These are phyloP conservation scores for Passerina amoena DNA, from an alignment of 2,113 vertebrate species.

Conservation along the genomic window DNA sequence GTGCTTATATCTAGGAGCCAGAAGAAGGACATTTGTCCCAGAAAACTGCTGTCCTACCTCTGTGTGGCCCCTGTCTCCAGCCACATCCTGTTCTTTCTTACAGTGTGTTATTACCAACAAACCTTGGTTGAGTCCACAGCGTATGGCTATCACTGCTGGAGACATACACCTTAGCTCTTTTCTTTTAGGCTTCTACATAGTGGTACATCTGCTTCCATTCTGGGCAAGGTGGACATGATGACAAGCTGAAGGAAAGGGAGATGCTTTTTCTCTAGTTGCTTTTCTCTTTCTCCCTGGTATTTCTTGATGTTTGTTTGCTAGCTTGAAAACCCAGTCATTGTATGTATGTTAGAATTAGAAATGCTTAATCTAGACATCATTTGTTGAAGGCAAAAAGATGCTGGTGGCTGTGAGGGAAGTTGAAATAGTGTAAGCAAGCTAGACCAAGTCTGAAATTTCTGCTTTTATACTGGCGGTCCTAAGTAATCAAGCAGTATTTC, in stretches of 20 bases:
- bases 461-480: background rate
- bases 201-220: background rate
- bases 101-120: background rate
- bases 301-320: background rate
- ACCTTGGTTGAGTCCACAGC: background rate
- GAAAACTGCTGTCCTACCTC: background rate
- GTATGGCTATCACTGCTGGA: background rate
- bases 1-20: background rate
- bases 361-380: background rate
- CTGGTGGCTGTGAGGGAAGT: background rate
- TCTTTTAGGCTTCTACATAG: background rate
- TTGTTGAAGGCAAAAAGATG: background rate
- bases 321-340: background rate
- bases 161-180: background rate
- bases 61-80: background rate
- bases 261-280: background rate
- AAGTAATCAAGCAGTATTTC: background rate
- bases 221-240: background rate
- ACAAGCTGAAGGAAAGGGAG: background rate
- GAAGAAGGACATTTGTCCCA: background rate
- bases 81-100: background rate
- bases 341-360: background rate
- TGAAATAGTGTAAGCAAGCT: background rate
- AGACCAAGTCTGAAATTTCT: background rate
- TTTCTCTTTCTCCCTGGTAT: background rate